Conservation (phyloP, 2,888 invertebrate genomes). For the Thyatira batis region DNA sequence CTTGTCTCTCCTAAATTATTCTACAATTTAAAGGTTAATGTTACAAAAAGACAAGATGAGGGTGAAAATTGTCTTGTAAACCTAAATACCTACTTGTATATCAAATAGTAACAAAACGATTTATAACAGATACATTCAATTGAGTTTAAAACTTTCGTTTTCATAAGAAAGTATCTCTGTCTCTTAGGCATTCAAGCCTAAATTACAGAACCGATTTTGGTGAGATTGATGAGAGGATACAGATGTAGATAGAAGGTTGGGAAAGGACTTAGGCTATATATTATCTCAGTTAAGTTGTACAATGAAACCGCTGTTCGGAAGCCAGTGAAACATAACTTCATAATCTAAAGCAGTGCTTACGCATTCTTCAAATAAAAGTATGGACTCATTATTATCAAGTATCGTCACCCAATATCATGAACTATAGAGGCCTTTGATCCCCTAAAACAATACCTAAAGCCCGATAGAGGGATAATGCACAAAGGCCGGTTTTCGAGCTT, state of each 20-base stretch:
- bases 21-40: neutral
- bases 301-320: too few relatives aligned
- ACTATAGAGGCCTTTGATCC: neutral
- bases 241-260: too few relatives aligned
- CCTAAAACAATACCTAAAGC: slow-evolving; percentile 13
- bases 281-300: too few relatives aligned
- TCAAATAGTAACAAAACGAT: neutral
- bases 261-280: too few relatives aligned
- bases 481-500: slow-evolving; percentile 42
- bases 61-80: neutral
- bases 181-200: too few relatives aligned
- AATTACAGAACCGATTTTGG: too few relatives aligned
- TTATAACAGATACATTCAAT: neutral
- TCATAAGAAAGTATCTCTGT: too few relatives aligned
- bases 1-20: neutral
- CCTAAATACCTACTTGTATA: neutral
- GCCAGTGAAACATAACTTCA: too few relatives aligned
- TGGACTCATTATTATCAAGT: neutral
- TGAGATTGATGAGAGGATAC: too few relatives aligned
- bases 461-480: slow-evolving; percentile 13
- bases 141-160: neutral
- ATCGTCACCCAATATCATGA: neutral
- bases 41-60: neutral
- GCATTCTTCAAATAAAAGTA: neutral
- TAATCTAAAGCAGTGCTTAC: too few relatives aligned